These are phyloP conservation scores for Cryptocheilus praepositus DNA, from an alignment of 2,888 invertebrate species.

Conservation along the genomic window DNA sequence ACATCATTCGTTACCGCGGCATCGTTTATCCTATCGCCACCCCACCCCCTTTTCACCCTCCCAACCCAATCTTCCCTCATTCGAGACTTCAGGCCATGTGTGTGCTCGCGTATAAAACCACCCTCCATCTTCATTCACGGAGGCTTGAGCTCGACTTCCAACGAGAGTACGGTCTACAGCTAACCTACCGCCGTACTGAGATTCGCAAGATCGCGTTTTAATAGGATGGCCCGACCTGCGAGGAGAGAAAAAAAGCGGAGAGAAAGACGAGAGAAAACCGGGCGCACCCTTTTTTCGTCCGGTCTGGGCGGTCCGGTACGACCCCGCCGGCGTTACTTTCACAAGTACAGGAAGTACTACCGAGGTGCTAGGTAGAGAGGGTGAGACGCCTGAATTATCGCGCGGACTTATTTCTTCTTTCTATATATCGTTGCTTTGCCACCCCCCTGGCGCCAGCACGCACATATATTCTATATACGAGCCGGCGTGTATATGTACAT, in stretches of 20 bases:
- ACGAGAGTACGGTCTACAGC: constrained; percentile 5
- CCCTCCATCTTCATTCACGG: constrained; percentile 42
- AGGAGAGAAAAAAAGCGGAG: constrained; percentile 10
- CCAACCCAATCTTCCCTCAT: not conserved
- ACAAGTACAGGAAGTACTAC: constrained; percentile 38
- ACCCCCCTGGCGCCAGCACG: constrained; percentile 14
- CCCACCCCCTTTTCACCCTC: constrained; percentile 13
- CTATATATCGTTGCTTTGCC: constrained; percentile 40
- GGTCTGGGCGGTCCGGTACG: constrained; percentile 8
- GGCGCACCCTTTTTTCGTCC: constrained; percentile 25
- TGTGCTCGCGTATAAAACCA: constrained; percentile 50
- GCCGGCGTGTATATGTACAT: not conserved
- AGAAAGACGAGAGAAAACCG: constrained; percentile 18
- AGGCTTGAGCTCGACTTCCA: constrained; percentile 8
- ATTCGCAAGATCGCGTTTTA: constrained; percentile 54
- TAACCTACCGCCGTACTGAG: constrained; percentile 11
- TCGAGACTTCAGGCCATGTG: not conserved
- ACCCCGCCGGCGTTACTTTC: constrained; percentile 34
- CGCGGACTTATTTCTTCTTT: constrained; percentile 55
- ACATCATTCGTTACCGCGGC: constrained; percentile 56
- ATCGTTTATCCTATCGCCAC: constrained; percentile 55
- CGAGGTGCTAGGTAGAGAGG: constrained; percentile 39
- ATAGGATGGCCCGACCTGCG: constrained; percentile 39
- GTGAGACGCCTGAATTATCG: constrained; percentile 57
- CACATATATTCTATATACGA: constrained; percentile 9